Conservation (phyloP, 2,888 invertebrate genomes). For the Tipula lateralis region DNA sequence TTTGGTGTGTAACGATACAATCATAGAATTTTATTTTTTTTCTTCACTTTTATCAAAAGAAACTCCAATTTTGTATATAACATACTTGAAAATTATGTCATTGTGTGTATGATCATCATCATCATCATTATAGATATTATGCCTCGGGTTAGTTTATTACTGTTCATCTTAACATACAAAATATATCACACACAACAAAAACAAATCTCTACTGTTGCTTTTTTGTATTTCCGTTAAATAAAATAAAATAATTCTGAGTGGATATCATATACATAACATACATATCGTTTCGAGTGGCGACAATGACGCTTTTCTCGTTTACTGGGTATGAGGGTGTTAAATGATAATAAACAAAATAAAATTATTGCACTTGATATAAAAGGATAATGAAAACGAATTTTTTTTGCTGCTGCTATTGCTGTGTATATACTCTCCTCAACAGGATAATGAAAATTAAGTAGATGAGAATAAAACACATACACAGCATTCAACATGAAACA, state of each 20-base stretch:
- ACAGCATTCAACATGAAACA: conserved; percentile 19
- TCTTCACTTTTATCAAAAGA: background rate
- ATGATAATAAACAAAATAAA: conserved; percentile 19
- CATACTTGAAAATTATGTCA: conserved; percentile 6
- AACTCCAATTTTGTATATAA: background rate
- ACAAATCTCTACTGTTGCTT: background rate
- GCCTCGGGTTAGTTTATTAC: background rate
- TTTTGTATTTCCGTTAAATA: background rate
- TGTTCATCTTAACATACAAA: background rate
- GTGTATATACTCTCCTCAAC: background rate
- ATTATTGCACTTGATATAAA: conserved; percentile 19
- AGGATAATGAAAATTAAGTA: conserved; percentile 5
- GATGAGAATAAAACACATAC: background rate
- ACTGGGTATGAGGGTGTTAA: conserved; percentile 1
- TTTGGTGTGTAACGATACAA: background rate
- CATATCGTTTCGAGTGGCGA: background rate
- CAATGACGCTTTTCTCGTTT: background rate
- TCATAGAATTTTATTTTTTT: background rate
- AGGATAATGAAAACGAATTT: background rate
- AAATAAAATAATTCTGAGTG: background rate
- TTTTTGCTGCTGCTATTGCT: background rate
- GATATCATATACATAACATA: background rate
- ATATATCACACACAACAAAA: background rate
- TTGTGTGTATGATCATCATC: background rate
- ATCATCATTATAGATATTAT: background rate